Base-by-base conservation (phyloP, 2,797 vertebrate genomes). In the Scarus forsteni region DNA sequence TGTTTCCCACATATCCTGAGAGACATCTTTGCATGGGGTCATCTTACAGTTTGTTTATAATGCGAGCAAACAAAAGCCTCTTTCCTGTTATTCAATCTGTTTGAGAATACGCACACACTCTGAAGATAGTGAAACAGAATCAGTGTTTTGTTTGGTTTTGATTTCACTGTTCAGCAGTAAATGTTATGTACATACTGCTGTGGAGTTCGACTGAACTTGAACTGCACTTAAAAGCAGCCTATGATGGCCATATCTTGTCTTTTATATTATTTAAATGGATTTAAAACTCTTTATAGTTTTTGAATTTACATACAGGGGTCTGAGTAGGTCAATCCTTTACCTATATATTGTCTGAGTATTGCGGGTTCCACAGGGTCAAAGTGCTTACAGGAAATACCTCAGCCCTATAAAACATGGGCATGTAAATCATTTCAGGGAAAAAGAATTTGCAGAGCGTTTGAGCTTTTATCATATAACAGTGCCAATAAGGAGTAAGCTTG, bases 11-110 rank as follows among this genome's bases (percentile, higher is more conserved):
- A 75, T 59, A 66, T 75, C 67, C 71, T 18, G 46, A 51, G 52
- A 71, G 74, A 56, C 78, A 68, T 70, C 66, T 73, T 55, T 19
- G 51, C 15, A 3, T 45, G 16, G 49, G 65, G 72, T 84, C 53
- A 42, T 77, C 75, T 79, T 72, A 56, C 57, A 52, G 38, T 71
- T 79, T 88, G 76, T 88, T 82, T 84, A 85, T 66, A 69, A 70
- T 42, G 9, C 50, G 34, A 66, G 59, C 62, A 88, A 87, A 89
- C 73, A 85, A 66, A 48, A 57, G 50, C 70, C 50, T 66, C 58
- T 35, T 72, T 35, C 18, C n/a, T 12, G 34, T 68, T 66, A 75
- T 78, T 66, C 44, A 52, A 58, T 53, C 60, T 49, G 40, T 76
- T 18, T 75, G 63, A 74, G 73, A 75, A 64, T 16, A 61, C 36